Base-by-base conservation (phyloP, 2,113 vertebrate species). In the Hemicordylus capensis region DNA sequence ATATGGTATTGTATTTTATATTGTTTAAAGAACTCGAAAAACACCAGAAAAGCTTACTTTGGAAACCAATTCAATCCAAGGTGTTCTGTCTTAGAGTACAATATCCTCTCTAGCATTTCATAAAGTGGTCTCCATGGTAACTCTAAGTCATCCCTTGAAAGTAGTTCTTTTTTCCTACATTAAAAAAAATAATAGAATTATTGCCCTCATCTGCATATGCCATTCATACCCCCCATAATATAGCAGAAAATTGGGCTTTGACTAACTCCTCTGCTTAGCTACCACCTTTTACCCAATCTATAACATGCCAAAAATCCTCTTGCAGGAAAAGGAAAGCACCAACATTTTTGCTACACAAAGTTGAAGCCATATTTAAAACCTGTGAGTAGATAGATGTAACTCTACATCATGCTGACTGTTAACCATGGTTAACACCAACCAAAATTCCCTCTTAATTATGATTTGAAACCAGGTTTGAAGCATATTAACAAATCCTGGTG, bases 31-130 rank as follows among this genome's bases (percentile, higher is more conserved):
- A 26, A n/a, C 59, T 64, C 14, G 22, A 48, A 61, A 42, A 4
- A 66, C 48, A 84, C n/a, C n/a, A n/a, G n/a, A 88, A 74, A 44
- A 87, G 93, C 97, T 94, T 99, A 99, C 98, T 98, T 99, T 83
- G 98, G 98, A 96, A 99, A 99, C 98, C 98, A 99, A 95, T 98
- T 99, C 92, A 99, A 97, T 88, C 98, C 98, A 79, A 99, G 97
- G 90, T 99, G 98, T 90, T 99, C 98, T 3, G 98, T 99, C 94
- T 99, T 99, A 56, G 98, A 99, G 92, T 98, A 99, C 8, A 99
- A 96, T 92, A 99, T 98, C 94, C 98, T 97, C 94, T 99, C 98
- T 67, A 99, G 88, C 91, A 99, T 97, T 92, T 99, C 98, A 90
- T 98, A 98, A 89, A 99, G 96, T 1, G 98, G 98, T 95, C 96